Conservation (phyloP, 2,888 invertebrate species). For the Pseudoips prasinana region DNA sequence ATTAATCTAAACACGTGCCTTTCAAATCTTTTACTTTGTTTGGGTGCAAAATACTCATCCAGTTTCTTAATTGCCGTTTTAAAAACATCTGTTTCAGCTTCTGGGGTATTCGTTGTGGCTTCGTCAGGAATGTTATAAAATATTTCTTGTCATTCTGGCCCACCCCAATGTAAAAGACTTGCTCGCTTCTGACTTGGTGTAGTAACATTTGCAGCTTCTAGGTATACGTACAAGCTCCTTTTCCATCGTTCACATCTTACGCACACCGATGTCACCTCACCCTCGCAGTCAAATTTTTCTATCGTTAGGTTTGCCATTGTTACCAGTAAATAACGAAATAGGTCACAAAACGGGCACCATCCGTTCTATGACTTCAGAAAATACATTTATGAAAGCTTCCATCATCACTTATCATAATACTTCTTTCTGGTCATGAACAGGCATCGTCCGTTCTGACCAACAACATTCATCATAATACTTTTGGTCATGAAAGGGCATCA, state of each 20-base stretch:
- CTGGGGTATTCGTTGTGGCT: background rate
- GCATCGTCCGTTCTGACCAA: no score
- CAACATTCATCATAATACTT: no score
- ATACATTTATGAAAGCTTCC: no score
- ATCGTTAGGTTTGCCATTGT: background rate
- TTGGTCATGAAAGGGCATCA: no score
- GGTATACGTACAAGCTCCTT: constrained; percentile 2
- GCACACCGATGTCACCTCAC: constrained; percentile 2
- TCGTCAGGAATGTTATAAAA: constrained; percentile 2
- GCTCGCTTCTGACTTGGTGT: constrained; percentile 1
- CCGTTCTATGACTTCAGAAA: no score
- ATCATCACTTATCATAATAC: no score
- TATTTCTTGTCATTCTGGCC: constrained; percentile 5
- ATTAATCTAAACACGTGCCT: constrained; percentile 6
- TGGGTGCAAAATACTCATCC: constrained; percentile 6
- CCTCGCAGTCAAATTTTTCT: constrained; percentile 9
- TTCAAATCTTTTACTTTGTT: constrained; percentile 7
- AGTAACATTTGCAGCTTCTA: constrained; percentile 3
- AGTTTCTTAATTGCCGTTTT: constrained; percentile 1
- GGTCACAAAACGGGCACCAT: no score
- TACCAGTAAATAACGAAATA: background rate
- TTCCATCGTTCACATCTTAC: constrained; percentile 10
- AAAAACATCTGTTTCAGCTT: background rate
- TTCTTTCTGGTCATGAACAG: no score
- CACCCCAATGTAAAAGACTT: constrained; percentile 3